Percentiles rank a stretch among this genome's conserved stretches.
Evolutionary conservation across 2,113 vertebrate species (phyloP).

Genomic region (Macroglossus sobrinus): DNA sequence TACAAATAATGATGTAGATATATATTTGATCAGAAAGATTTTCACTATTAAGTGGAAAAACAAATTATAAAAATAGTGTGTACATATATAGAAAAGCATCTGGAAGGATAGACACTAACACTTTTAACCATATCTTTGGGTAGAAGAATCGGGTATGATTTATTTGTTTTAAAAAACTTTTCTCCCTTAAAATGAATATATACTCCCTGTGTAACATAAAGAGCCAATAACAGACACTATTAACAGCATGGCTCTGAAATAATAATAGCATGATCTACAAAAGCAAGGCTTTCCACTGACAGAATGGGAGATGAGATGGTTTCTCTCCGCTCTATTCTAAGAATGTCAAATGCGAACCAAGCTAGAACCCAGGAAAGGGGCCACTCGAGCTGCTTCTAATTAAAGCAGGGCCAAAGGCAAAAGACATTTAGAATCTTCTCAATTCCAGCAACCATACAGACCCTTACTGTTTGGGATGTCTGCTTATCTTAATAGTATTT

Average conservation of each 20-base stretch:
- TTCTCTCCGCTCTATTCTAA: background rate
- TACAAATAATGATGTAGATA: background rate
- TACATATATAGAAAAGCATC: background rate
- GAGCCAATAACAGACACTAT: background rate
- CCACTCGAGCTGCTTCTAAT: background rate
- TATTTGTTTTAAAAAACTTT: background rate
- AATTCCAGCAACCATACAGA: background rate
- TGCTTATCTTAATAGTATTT: background rate
- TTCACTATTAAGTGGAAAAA: background rate
- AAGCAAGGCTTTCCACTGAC: background rate
- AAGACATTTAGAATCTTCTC: background rate
- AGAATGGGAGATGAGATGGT: background rate
- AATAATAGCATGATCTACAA: background rate
- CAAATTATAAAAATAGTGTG: background rate
- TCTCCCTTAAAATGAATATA: background rate
- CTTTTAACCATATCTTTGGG: background rate
- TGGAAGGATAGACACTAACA: background rate
- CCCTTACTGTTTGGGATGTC: background rate
- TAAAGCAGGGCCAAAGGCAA: background rate
- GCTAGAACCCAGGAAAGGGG: background rate
- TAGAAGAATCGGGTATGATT: background rate
- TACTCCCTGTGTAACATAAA: background rate
- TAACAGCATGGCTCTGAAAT: background rate
- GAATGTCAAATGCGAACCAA: background rate
- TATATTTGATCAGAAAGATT: background rate